A percentile compares a stretch with the other conserved stretches of the same genome.
These are phyloP conservation scores for Dipodomys ordii DNA, from an alignment of 2,113 vertebrate species.

Conservation along the genomic window DNA sequence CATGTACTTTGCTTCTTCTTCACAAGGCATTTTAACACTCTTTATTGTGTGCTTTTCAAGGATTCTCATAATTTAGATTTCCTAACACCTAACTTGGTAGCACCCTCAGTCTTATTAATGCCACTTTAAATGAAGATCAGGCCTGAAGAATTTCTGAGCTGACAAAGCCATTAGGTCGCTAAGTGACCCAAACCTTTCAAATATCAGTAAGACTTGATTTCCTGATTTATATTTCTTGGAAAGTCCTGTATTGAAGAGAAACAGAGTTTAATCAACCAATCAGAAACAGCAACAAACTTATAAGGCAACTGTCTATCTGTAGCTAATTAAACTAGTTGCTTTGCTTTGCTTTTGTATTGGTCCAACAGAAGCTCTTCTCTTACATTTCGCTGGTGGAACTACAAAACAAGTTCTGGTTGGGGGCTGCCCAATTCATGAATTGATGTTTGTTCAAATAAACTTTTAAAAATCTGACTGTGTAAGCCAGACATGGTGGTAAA, in stretches of 20 bases:
- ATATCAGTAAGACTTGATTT: background rate
- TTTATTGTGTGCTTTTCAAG: background rate
- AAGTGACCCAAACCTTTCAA: background rate
- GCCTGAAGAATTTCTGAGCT: background rate
- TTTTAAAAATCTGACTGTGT: background rate
- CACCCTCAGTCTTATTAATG: too few relatives aligned
- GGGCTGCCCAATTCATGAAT: background rate
- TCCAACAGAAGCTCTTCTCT: background rate
- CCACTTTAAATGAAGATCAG: background rate
- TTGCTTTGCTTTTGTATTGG: background rate
- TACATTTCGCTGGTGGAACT: background rate
- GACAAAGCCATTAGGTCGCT: background rate
- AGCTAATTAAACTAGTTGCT: too few relatives aligned
- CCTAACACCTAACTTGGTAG: background rate
- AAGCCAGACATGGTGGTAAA: too few relatives aligned
- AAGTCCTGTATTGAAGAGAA: background rate
- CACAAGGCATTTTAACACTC: background rate
- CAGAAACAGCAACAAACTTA: background rate
- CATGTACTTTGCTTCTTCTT: background rate
- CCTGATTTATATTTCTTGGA: background rate
- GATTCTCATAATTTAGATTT: background rate
- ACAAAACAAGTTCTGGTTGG: background rate
- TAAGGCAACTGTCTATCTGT: background rate
- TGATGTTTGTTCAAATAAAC: background rate
- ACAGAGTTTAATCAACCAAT: background rate